Evolutionary conservation across 2,797 vertebrate species (phyloP).

Genomic region (Molossus alvarezi): DNA sequence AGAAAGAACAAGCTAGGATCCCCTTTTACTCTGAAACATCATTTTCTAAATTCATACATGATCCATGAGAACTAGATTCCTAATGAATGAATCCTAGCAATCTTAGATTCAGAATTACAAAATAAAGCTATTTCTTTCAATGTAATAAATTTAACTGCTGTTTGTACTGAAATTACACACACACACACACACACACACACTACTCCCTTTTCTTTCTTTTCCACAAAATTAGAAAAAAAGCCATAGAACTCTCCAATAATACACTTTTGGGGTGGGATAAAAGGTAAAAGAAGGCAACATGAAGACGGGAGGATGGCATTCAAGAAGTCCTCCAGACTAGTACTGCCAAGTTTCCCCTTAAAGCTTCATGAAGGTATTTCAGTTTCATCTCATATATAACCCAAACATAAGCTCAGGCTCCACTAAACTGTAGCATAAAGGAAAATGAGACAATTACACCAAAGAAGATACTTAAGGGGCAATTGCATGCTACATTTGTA

Average conservation of each 20-base stretch:
- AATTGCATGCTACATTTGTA: constrained; percentile 17
- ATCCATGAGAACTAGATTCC: constrained; percentile 30
- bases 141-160: constrained; percentile 24
- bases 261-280: background rate
- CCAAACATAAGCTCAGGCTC: constrained; percentile 45
- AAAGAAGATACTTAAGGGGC: constrained; percentile 64
- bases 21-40: constrained; percentile 60
- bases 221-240: constrained; percentile 68
- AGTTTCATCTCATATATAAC: constrained; percentile 40
- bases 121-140: constrained; percentile 70
- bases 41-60: constrained; percentile 62
- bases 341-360: constrained; percentile 32
- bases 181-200: background rate
- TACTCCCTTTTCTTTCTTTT: constrained; percentile 52
- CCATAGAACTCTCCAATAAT: constrained; percentile 48
- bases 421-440: constrained; percentile 71
- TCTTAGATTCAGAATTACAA: constrained; percentile 68
- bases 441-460: constrained; percentile 58
- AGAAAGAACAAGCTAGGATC: constrained; percentile 49
- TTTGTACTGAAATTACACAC: background rate
- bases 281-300: constrained; percentile 44
- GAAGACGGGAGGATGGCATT: constrained; percentile 43
- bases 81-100: constrained; percentile 64
- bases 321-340: constrained; percentile 19
- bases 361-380: constrained; percentile 42